Percentiles rank a stretch among this genome's conserved stretches.
Conservation (phyloP, 1,140 invertebrate genomes). For the Semibalanus balanoides region DNA sequence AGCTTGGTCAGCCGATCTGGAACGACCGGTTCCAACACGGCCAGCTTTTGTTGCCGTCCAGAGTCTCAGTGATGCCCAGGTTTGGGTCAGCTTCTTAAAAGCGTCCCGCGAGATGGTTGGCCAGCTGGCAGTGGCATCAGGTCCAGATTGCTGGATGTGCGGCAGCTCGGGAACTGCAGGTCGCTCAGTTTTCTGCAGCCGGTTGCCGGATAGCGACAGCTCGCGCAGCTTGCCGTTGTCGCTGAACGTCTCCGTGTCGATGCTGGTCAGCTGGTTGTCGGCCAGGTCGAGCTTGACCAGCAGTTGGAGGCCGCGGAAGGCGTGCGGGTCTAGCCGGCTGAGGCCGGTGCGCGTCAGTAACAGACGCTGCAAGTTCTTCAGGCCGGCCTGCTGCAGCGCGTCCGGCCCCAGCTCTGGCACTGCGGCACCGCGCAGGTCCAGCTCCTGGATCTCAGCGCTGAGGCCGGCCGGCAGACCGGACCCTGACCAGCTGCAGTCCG, state of each 20-base stretch:
- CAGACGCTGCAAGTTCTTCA: conserved; percentile 69
- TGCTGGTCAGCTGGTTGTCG: conserved; percentile 37
- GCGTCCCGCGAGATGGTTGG: conserved; percentile 48
- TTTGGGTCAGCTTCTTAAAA: conserved; percentile 46
- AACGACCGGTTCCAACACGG: conserved; percentile 45
- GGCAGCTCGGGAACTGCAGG: conserved; percentile 52
- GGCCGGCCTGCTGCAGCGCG: conserved; percentile 57
- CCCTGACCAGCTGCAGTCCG: neutral
- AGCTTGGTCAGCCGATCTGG: conserved; percentile 50
- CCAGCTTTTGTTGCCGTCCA: conserved; percentile 52
- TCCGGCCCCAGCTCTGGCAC: conserved; percentile 58
- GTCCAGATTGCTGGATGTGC: conserved; percentile 53
- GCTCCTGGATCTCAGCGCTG: conserved; percentile 67
- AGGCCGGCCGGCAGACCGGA: conserved; percentile 45
- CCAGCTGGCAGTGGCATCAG: conserved; percentile 58
- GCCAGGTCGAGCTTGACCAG: conserved; percentile 71
- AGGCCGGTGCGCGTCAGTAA: conserved; percentile 58
- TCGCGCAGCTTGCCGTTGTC: conserved; percentile 51
- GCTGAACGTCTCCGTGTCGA: conserved; percentile 14
- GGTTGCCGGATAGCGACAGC: conserved; percentile 53
- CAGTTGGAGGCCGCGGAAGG: conserved; percentile 71
- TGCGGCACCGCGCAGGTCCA: conserved; percentile 63
- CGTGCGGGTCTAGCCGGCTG: conserved; percentile 56
- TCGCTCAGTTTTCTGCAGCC: conserved; percentile 42
- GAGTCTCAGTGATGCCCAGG: conserved; percentile 11